phyloP scores from a whole-genome alignment of 1,140 invertebrate species.

The Aphaenogaster ashmeadi region DNA sequence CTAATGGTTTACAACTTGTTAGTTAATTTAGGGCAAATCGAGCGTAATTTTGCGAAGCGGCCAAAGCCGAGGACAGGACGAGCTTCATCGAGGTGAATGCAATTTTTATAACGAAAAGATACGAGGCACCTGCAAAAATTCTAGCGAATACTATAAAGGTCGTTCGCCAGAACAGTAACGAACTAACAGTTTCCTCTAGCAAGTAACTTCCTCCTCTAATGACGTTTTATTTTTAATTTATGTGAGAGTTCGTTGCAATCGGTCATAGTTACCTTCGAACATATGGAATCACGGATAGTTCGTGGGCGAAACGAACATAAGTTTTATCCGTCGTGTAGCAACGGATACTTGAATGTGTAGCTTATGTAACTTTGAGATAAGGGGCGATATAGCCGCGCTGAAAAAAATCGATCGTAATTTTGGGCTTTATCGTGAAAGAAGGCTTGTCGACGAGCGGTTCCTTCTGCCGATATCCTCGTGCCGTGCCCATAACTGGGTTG shows the following conservation, averaged over 20 bases:
- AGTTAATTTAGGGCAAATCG: constrained; percentile 43
- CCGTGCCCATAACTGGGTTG: constrained; percentile 56
- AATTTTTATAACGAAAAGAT: constrained; percentile 15
- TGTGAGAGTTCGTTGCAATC: constrained; percentile 7
- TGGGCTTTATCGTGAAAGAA: constrained; percentile 22
- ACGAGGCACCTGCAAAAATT: neutral
- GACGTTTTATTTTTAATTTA: constrained; percentile 33
- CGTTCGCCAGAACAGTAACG: neutral
- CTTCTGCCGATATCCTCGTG: constrained; percentile 17
- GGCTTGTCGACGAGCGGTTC: neutral
- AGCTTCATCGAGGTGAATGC: neutral
- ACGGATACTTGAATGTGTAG: neutral
- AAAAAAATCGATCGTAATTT: constrained; percentile 43
- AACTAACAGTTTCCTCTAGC: neutral
- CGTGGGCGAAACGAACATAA: neutral
- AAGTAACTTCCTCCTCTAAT: neutral
- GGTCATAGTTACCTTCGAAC: constrained; percentile 2
- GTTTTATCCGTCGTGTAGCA: neutral
- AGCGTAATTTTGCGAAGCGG: constrained; percentile 22
- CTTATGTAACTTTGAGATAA: constrained; percentile 11
- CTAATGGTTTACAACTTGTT: constrained; percentile 28
- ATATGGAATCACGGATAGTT: neutral
- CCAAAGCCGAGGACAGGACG: neutral
- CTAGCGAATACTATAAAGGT: neutral
- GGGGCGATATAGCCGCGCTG: neutral